Percentiles rank a stretch among this genome's conserved stretches.
These are phyloP conservation scores for Erannis defoliaria DNA, from an alignment of 2,888 invertebrate genomes.

Conservation along the genomic window DNA sequence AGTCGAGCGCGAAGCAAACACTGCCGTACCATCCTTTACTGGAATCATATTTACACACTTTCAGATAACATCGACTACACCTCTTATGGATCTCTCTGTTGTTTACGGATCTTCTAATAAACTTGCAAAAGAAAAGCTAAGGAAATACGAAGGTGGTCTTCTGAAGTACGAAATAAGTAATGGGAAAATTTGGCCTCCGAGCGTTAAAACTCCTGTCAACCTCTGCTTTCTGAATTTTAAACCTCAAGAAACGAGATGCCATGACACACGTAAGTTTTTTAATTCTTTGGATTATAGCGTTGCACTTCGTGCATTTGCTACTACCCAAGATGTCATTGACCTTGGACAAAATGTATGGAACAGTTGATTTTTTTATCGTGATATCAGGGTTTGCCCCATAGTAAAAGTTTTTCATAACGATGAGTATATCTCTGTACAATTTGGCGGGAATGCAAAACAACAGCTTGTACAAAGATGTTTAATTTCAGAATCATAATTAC, in stretches of 20 bases:
- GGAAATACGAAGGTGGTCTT: constrained; percentile 54
- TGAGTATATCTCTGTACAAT: no score
- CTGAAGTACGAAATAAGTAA: constrained; percentile 57
- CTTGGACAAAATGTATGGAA: no score
- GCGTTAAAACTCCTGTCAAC: constrained; percentile 44
- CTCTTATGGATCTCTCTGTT: constrained; percentile 53
- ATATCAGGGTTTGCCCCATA: no score
- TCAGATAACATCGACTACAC: constrained; percentile 58
- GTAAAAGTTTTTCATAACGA: neutral
- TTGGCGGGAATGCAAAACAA: no score
- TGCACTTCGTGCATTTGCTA: no score
- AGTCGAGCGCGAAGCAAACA: no score
- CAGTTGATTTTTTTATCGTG: no score
- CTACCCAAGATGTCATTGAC: neutral
- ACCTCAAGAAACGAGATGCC: constrained; percentile 55
- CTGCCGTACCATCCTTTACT: no score
- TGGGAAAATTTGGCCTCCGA: constrained; percentile 64
- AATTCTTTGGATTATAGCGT: neutral
- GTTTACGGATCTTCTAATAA: constrained; percentile 52
- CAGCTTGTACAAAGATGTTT: no score
- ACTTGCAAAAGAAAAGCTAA: constrained; percentile 44
- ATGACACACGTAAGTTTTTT: constrained; percentile 56
- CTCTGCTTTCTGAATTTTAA: constrained; percentile 52
- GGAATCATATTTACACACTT: no score
- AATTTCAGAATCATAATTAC: no score